A percentile compares a stretch with the other conserved stretches of the same genome.
Evolutionary conservation across 1,140 invertebrate species (phyloP).

Genomic region (Yoshiicerus persimilis): DNA sequence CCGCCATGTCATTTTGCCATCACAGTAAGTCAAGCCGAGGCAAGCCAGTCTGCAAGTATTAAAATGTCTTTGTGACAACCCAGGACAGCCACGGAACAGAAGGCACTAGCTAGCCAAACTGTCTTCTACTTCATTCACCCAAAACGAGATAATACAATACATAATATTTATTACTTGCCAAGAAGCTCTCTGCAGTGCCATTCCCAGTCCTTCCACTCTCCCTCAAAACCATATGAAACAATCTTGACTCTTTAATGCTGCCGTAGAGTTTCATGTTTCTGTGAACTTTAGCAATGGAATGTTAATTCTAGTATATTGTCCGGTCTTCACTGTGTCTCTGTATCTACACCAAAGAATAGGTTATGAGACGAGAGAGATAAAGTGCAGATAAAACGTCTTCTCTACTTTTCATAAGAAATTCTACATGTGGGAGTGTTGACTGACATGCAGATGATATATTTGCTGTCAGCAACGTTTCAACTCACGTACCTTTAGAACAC

Average conservation of each 20-base stretch:
- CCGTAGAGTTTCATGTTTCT: background rate
- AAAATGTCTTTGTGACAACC: slow-evolving; percentile 28
- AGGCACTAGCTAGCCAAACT: background rate
- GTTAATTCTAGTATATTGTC: background rate
- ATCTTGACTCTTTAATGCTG: background rate
- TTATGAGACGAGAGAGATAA: background rate
- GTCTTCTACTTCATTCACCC: background rate
- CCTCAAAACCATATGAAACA: too few relatives aligned
- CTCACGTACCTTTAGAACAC: background rate
- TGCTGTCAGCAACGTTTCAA: background rate
- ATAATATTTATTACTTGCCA: too few relatives aligned
- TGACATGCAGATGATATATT: slow-evolving; percentile 10
- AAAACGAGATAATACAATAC: too few relatives aligned
- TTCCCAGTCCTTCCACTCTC: too few relatives aligned
- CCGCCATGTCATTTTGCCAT: slow-evolving; percentile 22
- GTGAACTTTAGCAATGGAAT: background rate
- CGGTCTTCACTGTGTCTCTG: background rate
- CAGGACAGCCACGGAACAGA: background rate
- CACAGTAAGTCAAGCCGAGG: background rate
- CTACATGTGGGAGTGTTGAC: background rate
- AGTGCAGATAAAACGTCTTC: background rate
- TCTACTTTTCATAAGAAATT: background rate
- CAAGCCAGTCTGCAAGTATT: slow-evolving; percentile 8
- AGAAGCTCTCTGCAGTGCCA: too few relatives aligned
- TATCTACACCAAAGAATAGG: background rate